Conservation (phyloP, 2,797 vertebrate species). For the Siniperca scherzeri region DNA sequence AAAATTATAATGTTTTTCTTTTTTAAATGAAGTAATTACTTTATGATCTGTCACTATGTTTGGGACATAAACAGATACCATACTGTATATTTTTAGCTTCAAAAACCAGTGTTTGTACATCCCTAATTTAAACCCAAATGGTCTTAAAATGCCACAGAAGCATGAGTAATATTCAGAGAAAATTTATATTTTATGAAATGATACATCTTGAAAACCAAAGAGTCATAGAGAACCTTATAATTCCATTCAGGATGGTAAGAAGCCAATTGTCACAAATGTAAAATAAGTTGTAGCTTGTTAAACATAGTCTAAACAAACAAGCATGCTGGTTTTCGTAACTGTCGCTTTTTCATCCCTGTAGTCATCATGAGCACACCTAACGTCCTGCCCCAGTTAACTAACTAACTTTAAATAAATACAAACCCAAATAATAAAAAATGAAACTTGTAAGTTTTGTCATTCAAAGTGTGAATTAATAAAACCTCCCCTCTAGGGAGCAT, state of each 20-base stretch:
- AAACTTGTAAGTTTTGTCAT: not conserved
- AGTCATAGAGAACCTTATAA: not conserved
- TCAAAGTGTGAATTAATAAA: not conserved
- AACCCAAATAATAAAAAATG: not conserved
- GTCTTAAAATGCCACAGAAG: not conserved
- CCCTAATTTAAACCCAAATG: not conserved
- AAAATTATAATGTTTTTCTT: no score
- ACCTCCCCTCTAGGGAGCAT: not conserved
- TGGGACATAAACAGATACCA: not conserved
- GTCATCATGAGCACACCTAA: no score
- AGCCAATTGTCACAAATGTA: not conserved
- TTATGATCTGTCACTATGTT: not conserved
- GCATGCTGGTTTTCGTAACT: not conserved
- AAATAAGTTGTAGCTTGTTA: not conserved
- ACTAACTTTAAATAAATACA: not conserved
- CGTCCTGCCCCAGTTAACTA: not conserved
- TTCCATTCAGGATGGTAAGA: not conserved
- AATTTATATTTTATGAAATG: not conserved
- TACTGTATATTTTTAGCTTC: not conserved
- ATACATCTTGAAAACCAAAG: no score
- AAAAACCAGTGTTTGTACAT: not conserved
- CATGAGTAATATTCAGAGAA: not conserved
- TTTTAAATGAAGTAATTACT: not conserved
- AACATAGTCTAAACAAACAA: not conserved
- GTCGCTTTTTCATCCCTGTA: not conserved